phyloP scores from a whole-genome alignment of 2,888 invertebrate genomes.

The Drosophila falleni region DNA sequence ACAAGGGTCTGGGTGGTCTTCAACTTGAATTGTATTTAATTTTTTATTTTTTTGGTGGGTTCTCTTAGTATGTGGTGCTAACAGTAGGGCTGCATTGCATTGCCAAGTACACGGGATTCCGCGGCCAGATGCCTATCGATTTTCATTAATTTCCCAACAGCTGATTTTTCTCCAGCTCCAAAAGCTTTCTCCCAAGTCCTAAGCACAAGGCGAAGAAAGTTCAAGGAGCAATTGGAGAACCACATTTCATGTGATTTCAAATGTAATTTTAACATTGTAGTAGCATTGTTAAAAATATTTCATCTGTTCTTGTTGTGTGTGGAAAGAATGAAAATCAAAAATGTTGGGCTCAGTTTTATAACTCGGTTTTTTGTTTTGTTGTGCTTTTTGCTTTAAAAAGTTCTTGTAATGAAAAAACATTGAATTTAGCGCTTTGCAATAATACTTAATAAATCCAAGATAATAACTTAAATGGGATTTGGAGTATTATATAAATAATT shows the following conservation, averaged over 20 bases:
- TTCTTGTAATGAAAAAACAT: slow-evolving; percentile 16
- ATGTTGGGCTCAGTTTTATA: slow-evolving; percentile 64
- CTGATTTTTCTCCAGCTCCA: background rate
- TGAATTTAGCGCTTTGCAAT: slow-evolving; percentile 12
- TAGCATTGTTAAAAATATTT: slow-evolving; percentile 1
- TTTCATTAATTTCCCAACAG: slow-evolving; percentile 50
- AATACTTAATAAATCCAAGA: slow-evolving; percentile 12
- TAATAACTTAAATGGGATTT: slow-evolving; percentile 13
- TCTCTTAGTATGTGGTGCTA: background rate
- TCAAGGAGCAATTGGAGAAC: slow-evolving; percentile 11
- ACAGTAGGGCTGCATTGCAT: slow-evolving; percentile 80
- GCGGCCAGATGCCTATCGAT: slow-evolving; percentile 85
- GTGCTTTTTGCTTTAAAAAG: background rate
- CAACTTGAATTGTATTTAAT: background rate
- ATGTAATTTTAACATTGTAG: background rate
- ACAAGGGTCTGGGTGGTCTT: background rate
- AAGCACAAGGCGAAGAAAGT: background rate
- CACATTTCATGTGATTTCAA: background rate
- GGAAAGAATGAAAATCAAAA: slow-evolving; percentile 67
- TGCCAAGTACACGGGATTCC: slow-evolving; percentile 85
- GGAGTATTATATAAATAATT: slow-evolving; percentile 4
- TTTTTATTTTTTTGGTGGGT: background rate
- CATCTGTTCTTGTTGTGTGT: slow-evolving; percentile 16
- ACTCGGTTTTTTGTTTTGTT: slow-evolving; percentile 2
- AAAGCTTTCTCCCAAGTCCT: slow-evolving; percentile 3